Evolutionary conservation across 2,797 vertebrate species (phyloP).

Genomic region (Echeneis naucrates): DNA sequence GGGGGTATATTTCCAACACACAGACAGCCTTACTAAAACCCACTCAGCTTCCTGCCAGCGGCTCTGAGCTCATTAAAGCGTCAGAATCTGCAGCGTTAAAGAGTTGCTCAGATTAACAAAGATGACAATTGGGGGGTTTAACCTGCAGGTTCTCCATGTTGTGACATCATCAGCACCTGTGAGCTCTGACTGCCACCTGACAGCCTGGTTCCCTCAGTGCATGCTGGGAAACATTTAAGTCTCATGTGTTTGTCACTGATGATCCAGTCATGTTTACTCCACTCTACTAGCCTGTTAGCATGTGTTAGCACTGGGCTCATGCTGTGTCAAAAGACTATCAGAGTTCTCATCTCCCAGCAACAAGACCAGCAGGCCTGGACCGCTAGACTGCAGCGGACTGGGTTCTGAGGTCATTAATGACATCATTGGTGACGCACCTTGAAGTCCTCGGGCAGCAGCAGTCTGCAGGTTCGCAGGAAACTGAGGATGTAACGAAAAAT

Average conservation of each 20-base stretch:
- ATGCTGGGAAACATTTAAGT: no score
- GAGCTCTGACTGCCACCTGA: background rate
- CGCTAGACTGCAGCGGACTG: no score
- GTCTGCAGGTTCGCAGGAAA: conserved; percentile 95
- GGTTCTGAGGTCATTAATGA: no score
- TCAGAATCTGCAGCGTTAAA: conserved; percentile 17
- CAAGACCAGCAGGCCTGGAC: no score
- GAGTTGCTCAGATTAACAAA: conserved; percentile 10
- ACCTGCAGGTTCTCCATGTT: background rate
- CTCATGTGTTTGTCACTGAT: no score
- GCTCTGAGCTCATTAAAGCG: conserved; percentile 31
- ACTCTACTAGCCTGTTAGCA: no score
- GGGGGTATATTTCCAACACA: no score
- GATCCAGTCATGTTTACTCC: no score
- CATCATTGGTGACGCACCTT: conserved; percentile 67
- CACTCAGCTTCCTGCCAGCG: conserved; percentile 33
- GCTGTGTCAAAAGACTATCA: no score
- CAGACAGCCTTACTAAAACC: conserved; percentile 50
- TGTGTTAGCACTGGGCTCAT: no score
- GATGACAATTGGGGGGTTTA: conserved; percentile 27
- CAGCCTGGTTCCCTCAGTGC: no score
- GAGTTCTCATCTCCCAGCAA: no score
- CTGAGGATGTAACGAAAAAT: conserved; percentile 96
- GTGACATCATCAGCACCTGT: background rate
- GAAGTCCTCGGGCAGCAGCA: conserved; percentile 96